These are phyloP conservation scores for Ibidorhyncha struthersii DNA, from an alignment of 2,113 vertebrate genomes.

Conservation along the genomic window DNA sequence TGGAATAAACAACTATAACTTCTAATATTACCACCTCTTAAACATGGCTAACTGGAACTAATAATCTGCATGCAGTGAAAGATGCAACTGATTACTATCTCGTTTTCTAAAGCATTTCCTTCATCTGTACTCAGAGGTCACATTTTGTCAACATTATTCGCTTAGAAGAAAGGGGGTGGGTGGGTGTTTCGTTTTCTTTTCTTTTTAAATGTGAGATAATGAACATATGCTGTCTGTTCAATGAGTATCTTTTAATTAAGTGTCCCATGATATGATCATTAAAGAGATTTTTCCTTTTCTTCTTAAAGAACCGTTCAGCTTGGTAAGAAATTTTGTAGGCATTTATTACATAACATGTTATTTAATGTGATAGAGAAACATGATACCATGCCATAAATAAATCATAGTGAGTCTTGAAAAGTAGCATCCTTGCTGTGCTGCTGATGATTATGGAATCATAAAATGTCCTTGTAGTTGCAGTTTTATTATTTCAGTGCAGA, in stretches of 20 bases:
- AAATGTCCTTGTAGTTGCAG: background rate
- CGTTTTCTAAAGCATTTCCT: background rate
- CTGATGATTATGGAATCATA: background rate
- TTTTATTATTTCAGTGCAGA: background rate
- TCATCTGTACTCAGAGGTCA: background rate
- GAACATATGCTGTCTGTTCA: background rate
- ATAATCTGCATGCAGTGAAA: background rate
- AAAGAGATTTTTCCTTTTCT: background rate
- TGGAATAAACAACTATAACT: background rate
- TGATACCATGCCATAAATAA: background rate
- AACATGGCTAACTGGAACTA: background rate
- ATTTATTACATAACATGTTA: background rate
- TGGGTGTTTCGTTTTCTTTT: background rate
- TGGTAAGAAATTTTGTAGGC: background rate
- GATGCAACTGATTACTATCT: background rate
- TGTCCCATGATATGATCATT: background rate
- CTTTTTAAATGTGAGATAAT: background rate
- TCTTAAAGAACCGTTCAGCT: background rate
- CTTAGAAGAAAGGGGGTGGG: background rate
- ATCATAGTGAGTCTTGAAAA: background rate
- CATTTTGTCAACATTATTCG: background rate
- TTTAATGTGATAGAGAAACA: background rate
- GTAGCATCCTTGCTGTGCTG: background rate
- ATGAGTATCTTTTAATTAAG: background rate
- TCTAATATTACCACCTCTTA: background rate